These are phyloP conservation scores for Diorhabda sublineata DNA, from an alignment of 1,140 invertebrate genomes.

Conservation along the genomic window DNA sequence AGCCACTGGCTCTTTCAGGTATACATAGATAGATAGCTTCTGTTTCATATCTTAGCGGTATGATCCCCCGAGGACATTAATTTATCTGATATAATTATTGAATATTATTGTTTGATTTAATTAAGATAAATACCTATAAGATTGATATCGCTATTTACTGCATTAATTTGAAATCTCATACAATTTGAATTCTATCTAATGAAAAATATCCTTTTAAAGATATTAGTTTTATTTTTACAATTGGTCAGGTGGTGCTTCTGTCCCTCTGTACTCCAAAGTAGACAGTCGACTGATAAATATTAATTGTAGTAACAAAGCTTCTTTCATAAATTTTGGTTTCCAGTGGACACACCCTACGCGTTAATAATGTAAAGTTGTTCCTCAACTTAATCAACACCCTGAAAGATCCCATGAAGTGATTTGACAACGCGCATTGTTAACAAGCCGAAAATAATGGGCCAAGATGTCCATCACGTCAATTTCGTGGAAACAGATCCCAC, in stretches of 20 bases:
- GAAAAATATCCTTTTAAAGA: too few relatives aligned
- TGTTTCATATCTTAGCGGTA: background rate
- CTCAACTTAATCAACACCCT: too few relatives aligned
- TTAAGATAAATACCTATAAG: background rate
- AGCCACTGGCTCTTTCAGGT: background rate
- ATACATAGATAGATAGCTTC: background rate
- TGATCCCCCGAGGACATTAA: background rate
- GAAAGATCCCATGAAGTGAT: background rate
- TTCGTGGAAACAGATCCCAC: conserved; percentile 10
- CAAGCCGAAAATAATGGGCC: background rate
- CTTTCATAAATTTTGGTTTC: too few relatives aligned
- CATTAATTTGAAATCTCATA: background rate
- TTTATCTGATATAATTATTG: conserved; percentile 3
- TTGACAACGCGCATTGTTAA: conserved; percentile 4
- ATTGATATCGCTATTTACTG: background rate
- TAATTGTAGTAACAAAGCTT: too few relatives aligned
- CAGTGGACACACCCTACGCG: too few relatives aligned
- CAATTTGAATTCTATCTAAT: too few relatives aligned
- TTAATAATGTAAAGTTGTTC: too few relatives aligned
- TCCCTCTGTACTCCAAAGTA: too few relatives aligned
- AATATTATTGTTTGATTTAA: conserved; percentile 3
- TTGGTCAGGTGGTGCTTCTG: too few relatives aligned
- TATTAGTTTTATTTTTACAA: too few relatives aligned
- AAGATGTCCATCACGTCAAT: conserved; percentile 6
- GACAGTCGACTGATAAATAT: too few relatives aligned